phyloP scores from a whole-genome alignment of 1,140 invertebrate genomes.

The Aphidius ervi region DNA sequence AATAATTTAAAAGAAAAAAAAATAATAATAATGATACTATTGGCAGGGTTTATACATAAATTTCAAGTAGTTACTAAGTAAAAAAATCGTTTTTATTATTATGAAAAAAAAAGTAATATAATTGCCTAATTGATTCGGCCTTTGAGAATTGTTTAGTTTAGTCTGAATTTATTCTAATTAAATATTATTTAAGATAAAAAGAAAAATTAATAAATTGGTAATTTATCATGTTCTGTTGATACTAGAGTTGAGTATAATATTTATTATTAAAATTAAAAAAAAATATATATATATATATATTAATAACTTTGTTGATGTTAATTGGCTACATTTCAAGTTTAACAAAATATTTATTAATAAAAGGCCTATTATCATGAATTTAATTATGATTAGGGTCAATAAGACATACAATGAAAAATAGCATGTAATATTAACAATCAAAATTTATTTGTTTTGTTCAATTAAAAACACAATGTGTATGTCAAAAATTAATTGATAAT shows the following conservation, averaged over 20 bases:
- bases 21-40: constrained; percentile 22
- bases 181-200: constrained; percentile 10
- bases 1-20: background rate
- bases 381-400: background rate
- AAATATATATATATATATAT: constrained; percentile 2
- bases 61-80: constrained; percentile 18
- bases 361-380: constrained; percentile 5
- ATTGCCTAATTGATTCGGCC: constrained; percentile 37
- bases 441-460: no score
- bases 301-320: constrained; percentile 8
- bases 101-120: constrained; percentile 20
- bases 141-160: constrained; percentile 37
- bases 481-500: no score
- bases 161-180: constrained; percentile 21
- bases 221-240: no score
- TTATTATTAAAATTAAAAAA: constrained; percentile 6
- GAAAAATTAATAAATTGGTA: background rate
- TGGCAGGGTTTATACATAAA: constrained; percentile 38
- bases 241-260: background rate
- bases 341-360: background rate
- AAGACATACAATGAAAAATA: constrained; percentile 3
- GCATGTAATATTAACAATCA: no score
- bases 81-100: constrained; percentile 21
- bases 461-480: no score
- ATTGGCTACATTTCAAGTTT: constrained; percentile 11